Percentiles rank a stretch among this genome's conserved stretches.
Evolutionary conservation across 2,113 vertebrate species (phyloP).

Genomic region (Trachemys scripta): DNA sequence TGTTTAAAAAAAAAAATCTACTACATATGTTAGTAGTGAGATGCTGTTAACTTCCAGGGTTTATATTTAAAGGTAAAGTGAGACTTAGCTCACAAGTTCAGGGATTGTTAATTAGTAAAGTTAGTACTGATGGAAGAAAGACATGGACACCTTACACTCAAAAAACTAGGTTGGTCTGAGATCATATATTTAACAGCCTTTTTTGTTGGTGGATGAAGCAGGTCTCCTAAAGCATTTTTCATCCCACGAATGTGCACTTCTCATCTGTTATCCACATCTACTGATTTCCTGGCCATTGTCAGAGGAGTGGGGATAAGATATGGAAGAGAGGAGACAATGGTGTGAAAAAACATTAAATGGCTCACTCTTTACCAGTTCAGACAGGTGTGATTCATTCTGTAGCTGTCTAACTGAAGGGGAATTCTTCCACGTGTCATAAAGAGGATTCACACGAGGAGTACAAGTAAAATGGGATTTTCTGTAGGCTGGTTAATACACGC

Average conservation of each 20-base stretch:
- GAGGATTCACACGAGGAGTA: background rate
- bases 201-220: background rate
- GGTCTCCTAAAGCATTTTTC: background rate
- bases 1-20: background rate
- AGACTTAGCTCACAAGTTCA: background rate
- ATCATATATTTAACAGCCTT: background rate
- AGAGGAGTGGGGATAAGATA: background rate
- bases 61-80: background rate
- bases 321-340: background rate
- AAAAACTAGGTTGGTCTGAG: background rate
- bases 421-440: background rate
- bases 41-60: background rate
- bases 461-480: background rate
- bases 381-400: background rate
- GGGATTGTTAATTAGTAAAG: background rate
- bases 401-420: accelerated
- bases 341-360: background rate
- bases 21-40: background rate
- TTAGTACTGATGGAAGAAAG: background rate
- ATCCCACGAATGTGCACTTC: background rate
- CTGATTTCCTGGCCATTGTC: background rate
- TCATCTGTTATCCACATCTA: background rate
- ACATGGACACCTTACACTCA: background rate
- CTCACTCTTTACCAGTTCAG: background rate
- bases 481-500: background rate